A percentile compares a stretch with the other conserved stretches of the same genome.
phyloP scores from a whole-genome alignment of 2,888 invertebrate species.

The Rhaphigaster nebulosa region DNA sequence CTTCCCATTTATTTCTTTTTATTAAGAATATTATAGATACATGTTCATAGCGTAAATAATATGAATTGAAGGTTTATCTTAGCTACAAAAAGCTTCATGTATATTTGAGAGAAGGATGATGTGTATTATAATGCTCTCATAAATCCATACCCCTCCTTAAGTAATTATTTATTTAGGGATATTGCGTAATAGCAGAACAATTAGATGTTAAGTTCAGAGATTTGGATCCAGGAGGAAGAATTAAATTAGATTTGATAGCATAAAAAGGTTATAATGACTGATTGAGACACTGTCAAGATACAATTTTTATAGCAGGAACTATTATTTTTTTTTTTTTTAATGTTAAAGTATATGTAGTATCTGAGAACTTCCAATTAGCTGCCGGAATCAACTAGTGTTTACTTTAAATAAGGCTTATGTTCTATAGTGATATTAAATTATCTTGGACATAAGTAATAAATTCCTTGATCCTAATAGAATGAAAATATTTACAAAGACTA shows the following conservation, averaged over 20 bases:
- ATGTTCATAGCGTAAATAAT: not conserved
- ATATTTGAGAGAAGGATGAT: not conserved
- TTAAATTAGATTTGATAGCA: no score
- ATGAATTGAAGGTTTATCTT: not conserved
- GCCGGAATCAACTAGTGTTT: not conserved
- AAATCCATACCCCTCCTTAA: not conserved
- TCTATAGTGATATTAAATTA: not conserved
- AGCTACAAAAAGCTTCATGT: not conserved
- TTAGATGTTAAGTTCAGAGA: no score
- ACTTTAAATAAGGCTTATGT: conserved; percentile 8
- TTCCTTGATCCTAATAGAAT: not conserved
- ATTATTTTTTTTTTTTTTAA: no score
- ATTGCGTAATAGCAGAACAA: no score
- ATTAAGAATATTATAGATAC: no score
- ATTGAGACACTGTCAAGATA: no score
- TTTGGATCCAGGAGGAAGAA: no score
- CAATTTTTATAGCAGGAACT: no score
- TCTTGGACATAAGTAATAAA: not conserved
- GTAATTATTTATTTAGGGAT: no score
- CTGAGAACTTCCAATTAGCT: not conserved
- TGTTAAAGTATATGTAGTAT: not conserved
- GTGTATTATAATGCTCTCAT: not conserved
- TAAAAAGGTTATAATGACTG: no score
- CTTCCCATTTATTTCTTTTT: not conserved
- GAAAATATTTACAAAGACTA: not conserved